Percentiles rank a stretch among this genome's conserved stretches.
Conservation (phyloP, 1,140 invertebrate genomes). For the Lineus longissimus region DNA sequence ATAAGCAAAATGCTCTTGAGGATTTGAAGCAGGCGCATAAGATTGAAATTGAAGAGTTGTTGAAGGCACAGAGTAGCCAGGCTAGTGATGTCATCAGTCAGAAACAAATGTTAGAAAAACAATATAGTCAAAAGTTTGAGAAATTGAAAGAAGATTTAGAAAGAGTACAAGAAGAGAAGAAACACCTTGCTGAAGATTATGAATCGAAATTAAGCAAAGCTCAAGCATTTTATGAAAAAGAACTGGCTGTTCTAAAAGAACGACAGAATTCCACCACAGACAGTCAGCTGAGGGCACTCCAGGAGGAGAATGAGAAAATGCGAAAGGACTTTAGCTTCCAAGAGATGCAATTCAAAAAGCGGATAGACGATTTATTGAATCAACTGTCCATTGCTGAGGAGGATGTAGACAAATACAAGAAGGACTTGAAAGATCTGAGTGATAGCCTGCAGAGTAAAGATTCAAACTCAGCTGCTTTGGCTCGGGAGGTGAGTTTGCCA, state of each 20-base stretch:
- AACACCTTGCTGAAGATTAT: constrained; percentile 41
- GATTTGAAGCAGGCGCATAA: constrained; percentile 37
- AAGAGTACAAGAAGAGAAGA: constrained; percentile 31
- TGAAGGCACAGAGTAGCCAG: constrained; percentile 28
- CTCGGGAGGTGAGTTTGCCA: constrained; percentile 27
- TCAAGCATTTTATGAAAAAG: constrained; percentile 50
- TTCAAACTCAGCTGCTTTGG: constrained; percentile 24
- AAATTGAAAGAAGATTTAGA: constrained; percentile 31
- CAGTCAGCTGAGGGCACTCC: constrained; percentile 24
- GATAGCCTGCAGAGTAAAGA: constrained; percentile 29
- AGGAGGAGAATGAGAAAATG: constrained; percentile 40
- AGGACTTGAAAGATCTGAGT: constrained; percentile 27
- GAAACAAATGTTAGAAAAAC: constrained; percentile 35
- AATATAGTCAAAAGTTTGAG: constrained; percentile 26
- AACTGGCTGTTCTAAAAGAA: constrained; percentile 40
- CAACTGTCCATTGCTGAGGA: constrained; percentile 44
- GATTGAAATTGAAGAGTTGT: constrained; percentile 38
- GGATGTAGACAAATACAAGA: constrained; percentile 32
- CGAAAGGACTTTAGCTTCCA: constrained; percentile 36
- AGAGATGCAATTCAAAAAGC: constrained; percentile 38
- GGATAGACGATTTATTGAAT: constrained; percentile 40
- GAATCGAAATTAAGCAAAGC: constrained; percentile 45
- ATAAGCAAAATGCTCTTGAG: constrained; percentile 36
- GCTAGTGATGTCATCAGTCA: constrained; percentile 35
- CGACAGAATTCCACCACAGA: constrained; percentile 28